Percentiles rank a stretch among this genome's conserved stretches.
Evolutionary conservation across 2,797 vertebrate species (phyloP).

Genomic region (Megaceryle alcyon): DNA sequence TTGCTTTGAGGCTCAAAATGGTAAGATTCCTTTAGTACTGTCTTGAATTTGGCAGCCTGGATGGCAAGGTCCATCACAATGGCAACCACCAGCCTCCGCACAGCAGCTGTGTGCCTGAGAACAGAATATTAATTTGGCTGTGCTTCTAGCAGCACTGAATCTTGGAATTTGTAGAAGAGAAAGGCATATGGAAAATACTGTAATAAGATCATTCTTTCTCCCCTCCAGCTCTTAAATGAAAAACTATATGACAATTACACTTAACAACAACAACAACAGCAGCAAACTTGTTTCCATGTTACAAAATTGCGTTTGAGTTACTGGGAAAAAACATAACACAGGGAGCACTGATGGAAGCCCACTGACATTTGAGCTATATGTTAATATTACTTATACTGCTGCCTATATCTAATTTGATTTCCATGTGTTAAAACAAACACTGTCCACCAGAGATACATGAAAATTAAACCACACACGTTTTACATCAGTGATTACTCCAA

Average conservation of each 20-base stretch:
- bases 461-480: conserved; percentile 7
- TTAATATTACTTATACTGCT: background rate
- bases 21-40: background rate
- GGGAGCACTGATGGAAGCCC: background rate
- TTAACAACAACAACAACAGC: background rate
- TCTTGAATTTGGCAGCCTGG: background rate
- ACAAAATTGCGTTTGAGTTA: background rate
- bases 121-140: background rate
- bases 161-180: background rate
- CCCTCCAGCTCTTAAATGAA: background rate
- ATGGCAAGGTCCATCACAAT: background rate
- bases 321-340: background rate
- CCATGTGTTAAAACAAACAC: background rate
- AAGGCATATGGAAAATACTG: background rate
- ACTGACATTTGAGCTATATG: background rate
- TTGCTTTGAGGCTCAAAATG: background rate
- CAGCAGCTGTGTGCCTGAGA: background rate
- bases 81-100: background rate
- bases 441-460: background rate
- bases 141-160: background rate
- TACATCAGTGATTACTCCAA: background rate
- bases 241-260: background rate
- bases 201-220: background rate
- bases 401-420: background rate
- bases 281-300: background rate